Evolutionary conservation across 2,888 invertebrate species (phyloP), one percentile per base, ranked within the genome.

Genomic region (Thyatira batis): DNA sequence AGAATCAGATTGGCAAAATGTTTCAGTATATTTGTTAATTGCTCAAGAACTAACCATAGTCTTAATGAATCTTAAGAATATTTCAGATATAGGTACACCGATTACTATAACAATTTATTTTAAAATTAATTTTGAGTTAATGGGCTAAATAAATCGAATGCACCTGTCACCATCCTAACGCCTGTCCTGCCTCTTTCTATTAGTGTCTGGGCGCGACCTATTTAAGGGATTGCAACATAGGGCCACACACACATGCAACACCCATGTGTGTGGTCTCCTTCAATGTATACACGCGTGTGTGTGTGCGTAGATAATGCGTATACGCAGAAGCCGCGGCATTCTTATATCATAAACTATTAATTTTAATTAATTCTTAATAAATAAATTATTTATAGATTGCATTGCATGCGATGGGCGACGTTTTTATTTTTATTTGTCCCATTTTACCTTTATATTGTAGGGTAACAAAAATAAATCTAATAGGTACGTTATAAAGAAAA

Each of bases 201-300:
- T 89, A 91, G 82, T 85, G 82, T 84, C 82, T 82, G 78, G 73
- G 71, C 76, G 77, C 82, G 91, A 85, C 91, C 91, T 89, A 90
- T 90, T 84, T 91, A 79, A 91, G 90, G 91, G 89, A 89, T 91
- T 91, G 88, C 91, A 87, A 89, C 91, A 91, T 83, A 85, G 87
- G 85, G 85, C 79, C 71, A 65, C 82, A 63, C 81, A 80, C 72
- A 73, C 54, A 65, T 54, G 45, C 54, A 51, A 3, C 27, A 53
- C 45, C 44, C 25, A 30, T 46, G 60, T 62, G 54, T 66, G 63
- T 65, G 62, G 55, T 55, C 48, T 52, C 52, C 50, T 66, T 53
- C 52, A 50, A 33, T 33, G 17, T 39, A 39, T 6, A 39, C 17
- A 39, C 17, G 20, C 52, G 23, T 45, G 52, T 39, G 49, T 67